A percentile compares a stretch with the other conserved stretches of the same genome.
These are phyloP conservation scores for Synergus gifuensis DNA, from an alignment of 2,888 invertebrate genomes.

Conservation along the genomic window DNA sequence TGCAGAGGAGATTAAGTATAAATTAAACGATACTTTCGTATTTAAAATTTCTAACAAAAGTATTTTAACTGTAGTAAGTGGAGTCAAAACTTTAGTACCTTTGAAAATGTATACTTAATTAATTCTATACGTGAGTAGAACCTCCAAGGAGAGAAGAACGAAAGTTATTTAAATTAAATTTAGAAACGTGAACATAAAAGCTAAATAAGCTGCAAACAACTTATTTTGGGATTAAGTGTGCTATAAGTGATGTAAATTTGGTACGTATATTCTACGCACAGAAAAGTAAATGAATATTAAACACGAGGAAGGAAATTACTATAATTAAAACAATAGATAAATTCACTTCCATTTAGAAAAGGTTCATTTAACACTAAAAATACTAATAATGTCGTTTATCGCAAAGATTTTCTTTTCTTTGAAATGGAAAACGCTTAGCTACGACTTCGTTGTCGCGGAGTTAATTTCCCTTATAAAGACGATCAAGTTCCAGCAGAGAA, in stretches of 20 bases:
- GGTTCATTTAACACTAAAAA: background rate
- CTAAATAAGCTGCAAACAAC: too few relatives aligned
- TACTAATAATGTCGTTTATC: conserved; percentile 16
- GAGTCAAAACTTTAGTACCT: background rate
- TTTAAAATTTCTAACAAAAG: background rate
- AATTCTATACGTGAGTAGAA: background rate
- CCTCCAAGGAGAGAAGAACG: background rate
- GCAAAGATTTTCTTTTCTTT: conserved; percentile 23
- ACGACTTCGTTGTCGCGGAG: conserved; percentile 26
- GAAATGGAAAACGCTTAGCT: conserved; percentile 34
- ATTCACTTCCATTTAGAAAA: conserved; percentile 13
- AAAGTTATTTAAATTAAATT: too few relatives aligned
- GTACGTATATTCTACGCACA: background rate
- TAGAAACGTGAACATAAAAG: too few relatives aligned
- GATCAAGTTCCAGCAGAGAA: conserved; percentile 21
- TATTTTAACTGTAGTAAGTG: background rate
- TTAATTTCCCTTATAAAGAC: conserved; percentile 24
- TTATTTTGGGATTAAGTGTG: too few relatives aligned
- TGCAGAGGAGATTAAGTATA: background rate
- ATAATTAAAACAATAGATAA: conserved; percentile 27
- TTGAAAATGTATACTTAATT: background rate
- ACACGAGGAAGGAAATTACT: background rate
- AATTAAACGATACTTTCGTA: background rate
- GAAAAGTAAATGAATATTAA: background rate
- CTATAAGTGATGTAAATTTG: background rate